phyloP scores from a whole-genome alignment of 1,140 invertebrate species.

The Nautilus pompilius region DNA sequence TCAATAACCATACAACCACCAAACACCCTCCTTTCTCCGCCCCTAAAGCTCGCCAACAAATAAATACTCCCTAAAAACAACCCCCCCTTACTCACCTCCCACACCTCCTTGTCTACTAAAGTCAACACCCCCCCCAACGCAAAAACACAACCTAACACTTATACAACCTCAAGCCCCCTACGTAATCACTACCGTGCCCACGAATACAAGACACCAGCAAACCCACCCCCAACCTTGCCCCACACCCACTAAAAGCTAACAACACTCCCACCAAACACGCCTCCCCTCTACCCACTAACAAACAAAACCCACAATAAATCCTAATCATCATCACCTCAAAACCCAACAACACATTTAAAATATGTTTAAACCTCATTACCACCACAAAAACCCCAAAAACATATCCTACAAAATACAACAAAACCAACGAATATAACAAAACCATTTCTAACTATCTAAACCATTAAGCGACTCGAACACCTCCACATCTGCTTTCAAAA shows the following conservation, averaged over 20 bases:
- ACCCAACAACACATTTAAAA: background rate
- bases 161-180: background rate
- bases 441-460: too few species aligned
- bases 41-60: background rate
- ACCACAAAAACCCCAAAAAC: background rate
- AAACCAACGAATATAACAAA: too few species aligned
- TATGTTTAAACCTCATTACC: background rate
- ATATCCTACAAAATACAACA: too few species aligned
- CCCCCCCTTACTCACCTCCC: background rate
- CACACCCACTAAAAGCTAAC: background rate
- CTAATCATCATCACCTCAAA: background rate
- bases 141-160: background rate
- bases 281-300: background rate
- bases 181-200: background rate
- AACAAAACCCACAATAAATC: background rate
- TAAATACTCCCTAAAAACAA: background rate
- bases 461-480: too few species aligned
- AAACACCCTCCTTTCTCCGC: background rate
- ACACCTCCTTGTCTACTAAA: background rate
- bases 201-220: background rate
- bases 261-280: background rate
- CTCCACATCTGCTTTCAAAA: too few species aligned
- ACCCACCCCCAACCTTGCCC: background rate
- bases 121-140: background rate
- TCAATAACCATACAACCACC: background rate